Conservation (phyloP, 64 coral and sea anemone species). For the Pocillopora verrucosa region DNA sequence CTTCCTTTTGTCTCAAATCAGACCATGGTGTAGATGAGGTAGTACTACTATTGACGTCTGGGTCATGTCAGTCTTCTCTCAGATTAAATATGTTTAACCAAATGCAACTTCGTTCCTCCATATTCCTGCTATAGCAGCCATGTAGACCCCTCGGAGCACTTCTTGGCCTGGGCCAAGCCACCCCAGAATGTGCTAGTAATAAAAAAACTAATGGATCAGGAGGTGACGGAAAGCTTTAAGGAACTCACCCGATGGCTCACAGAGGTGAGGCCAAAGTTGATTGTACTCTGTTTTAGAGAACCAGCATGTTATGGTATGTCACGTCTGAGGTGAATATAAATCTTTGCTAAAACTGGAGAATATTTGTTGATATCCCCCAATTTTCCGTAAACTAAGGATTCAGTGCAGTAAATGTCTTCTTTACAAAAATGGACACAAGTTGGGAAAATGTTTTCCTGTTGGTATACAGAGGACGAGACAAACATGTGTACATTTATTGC, state of each 20-base stretch:
- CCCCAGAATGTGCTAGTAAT: slow-evolving; percentile 72
- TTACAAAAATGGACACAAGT: too few relatives aligned
- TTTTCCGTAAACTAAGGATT: too few relatives aligned
- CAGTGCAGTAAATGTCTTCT: too few relatives aligned
- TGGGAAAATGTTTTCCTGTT: too few relatives aligned
- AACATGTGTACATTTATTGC: too few relatives aligned
- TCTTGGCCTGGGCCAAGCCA: slow-evolving; percentile 68
- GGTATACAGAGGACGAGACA: too few relatives aligned
- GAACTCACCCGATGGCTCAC: slow-evolving; percentile 68
- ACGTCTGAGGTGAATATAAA: neutral
- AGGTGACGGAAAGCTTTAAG: slow-evolving; percentile 62
- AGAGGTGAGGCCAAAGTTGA: slow-evolving; percentile 20
- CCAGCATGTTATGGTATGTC: neutral
- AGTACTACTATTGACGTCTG: too few relatives aligned
- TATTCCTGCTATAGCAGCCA: slow-evolving; percentile 30
- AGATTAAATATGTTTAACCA: neutral
- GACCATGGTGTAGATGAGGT: too few relatives aligned
- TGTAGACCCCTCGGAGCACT: slow-evolving; percentile 83
- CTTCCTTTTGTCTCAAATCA: too few relatives aligned
- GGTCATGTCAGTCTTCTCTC: neutral
- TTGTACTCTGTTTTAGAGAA: neutral
- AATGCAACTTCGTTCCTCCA: neutral
- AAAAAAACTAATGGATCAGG: slow-evolving; percentile 66
- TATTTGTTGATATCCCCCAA: neutral
- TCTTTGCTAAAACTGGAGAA: neutral